These are phyloP conservation scores for Tyrophagus putrescentiae DNA, from an alignment of 1,140 invertebrate genomes.

Conservation along the genomic window DNA sequence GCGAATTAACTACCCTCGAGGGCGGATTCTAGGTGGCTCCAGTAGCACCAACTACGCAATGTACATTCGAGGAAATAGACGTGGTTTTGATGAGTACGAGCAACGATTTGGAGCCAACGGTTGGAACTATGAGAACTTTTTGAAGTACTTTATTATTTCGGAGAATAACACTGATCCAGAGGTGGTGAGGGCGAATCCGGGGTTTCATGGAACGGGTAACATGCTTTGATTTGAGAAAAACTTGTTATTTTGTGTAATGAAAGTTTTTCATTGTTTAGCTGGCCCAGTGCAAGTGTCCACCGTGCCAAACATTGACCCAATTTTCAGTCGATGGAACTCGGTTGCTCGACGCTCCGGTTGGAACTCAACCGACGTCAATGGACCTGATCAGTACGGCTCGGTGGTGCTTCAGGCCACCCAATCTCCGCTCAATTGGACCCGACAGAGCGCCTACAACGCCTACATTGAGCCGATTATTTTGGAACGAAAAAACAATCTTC, in stretches of 20 bases:
- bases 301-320: constrained; percentile 28
- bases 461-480: constrained; percentile 59
- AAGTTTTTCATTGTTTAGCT: no score
- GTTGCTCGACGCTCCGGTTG: constrained; percentile 56
- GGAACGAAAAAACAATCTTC: constrained; percentile 70
- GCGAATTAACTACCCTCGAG: constrained; percentile 71
- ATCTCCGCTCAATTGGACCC: no score
- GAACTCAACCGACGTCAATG: constrained; percentile 35
- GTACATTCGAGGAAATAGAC: constrained; percentile 69
- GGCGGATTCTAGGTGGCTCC: constrained; percentile 59
- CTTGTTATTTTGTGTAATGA: no score
- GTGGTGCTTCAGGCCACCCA: constrained; percentile 54
- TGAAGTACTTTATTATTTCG: constrained; percentile 45
- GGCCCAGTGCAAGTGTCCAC: constrained; percentile 28
- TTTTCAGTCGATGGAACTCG: constrained; percentile 50
- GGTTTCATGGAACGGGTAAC: constrained; percentile 24
- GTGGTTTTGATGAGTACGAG: constrained; percentile 77
- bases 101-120: constrained; percentile 43
- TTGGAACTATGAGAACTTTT: constrained; percentile 54
- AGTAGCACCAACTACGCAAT: constrained; percentile 92
- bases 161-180: constrained; percentile 61
- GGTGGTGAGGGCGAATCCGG: constrained; percentile 43
- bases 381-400: constrained; percentile 32
- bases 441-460: no score
- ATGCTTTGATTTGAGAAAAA: no score